phyloP scores from a whole-genome alignment of 2,113 vertebrate genomes.

The Nothocercus julius region DNA sequence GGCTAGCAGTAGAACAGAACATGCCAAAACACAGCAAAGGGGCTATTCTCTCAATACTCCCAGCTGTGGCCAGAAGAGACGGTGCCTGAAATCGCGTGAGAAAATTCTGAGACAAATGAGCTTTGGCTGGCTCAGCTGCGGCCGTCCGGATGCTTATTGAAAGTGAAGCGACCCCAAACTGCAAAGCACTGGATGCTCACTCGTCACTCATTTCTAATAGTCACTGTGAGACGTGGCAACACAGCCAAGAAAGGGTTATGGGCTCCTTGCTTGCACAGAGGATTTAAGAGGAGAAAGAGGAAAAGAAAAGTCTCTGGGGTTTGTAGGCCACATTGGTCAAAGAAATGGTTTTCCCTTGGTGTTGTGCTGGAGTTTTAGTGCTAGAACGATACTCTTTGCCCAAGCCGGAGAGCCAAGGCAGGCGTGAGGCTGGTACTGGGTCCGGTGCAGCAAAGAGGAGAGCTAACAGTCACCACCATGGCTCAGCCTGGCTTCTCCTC shows the following conservation, averaged over 20 bases:
- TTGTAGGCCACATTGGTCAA: not conserved
- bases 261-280: not conserved
- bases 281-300: not conserved
- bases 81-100: constrained; percentile 42
- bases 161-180: constrained; percentile 47
- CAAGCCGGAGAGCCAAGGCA: not conserved
- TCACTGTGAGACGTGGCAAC: constrained; percentile 8
- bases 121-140: constrained; percentile 22
- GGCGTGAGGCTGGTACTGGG: not conserved
- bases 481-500: not conserved
- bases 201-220: not conserved
- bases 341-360: not conserved
- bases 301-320: not conserved
- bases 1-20: not conserved
- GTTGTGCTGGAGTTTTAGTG: not conserved
- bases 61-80: constrained; percentile 55
- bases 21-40: not conserved
- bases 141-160: constrained; percentile 18
- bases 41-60: constrained; percentile 1
- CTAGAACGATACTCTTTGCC: not conserved
- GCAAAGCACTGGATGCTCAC: constrained; percentile 35
- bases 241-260: not conserved
- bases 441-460: not conserved
- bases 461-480: rapidly evolving
- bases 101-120: constrained; percentile 55